Base-by-base conservation (phyloP, 2,797 vertebrate genomes). In the Botia almorhae region DNA sequence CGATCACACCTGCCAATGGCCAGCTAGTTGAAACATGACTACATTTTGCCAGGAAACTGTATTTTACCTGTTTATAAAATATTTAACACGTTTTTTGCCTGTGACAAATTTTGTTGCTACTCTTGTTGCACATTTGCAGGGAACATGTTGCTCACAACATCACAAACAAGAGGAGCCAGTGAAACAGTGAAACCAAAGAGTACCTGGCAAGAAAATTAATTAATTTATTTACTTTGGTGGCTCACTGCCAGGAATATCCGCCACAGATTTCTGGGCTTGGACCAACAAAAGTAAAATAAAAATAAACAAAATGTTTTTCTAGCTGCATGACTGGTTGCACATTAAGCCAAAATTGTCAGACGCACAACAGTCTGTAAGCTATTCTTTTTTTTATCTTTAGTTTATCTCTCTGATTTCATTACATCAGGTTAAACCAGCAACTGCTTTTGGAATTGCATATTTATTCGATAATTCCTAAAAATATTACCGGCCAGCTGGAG, bases 171-270 rank as follows among this genome's bases (percentile, higher is more conserved):
- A 23, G 13, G 7, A 63, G 60, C 51, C 51, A n/a, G 5, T 23
- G 21, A 60, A 23, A 23, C 21, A 23, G 19, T 63, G 60, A 33
- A 63, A 33, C 26, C 6, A 63, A 60, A 63, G 1, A 16, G 13
- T 33, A 33, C 16, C 2, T 63, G 60, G 26, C 60, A 63, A 29
- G 16, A 33, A 8, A 63, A 29, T 63, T 33, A 33, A 33, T 63
- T 63, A 6, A 63, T 63, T 63, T 6, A 33, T 63, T 33, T 63
- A 26, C 26, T 63, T 63, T 63, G 26, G 60, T 63, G 60, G 60
- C 26, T 63, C 14, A 63, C 60, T 16, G 26, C 60, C 60, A 63
- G 60, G 26, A 63, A 29, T 63, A 6, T 63, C 60, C 2, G 26
- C 60, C 26, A 33, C 60, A 58, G 55, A 21, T 63, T 63, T 63